Evolutionary conservation across 2,113 vertebrate genomes (phyloP).

Genomic region (Corvus hawaiiensis): DNA sequence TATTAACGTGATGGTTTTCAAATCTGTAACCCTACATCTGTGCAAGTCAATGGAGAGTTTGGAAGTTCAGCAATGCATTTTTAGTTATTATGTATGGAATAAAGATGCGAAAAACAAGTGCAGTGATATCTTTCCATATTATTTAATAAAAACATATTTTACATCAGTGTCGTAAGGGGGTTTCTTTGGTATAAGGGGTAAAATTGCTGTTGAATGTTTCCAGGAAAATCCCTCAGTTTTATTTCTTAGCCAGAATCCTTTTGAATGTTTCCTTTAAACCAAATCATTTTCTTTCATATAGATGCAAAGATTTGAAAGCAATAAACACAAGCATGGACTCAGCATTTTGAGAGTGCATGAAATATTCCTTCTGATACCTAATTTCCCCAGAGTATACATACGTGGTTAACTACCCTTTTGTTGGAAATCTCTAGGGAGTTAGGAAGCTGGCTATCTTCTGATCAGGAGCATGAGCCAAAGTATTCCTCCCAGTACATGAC

Average conservation of each 20-base stretch:
- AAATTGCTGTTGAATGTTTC: background rate
- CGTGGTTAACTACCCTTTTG: slow-evolving; percentile 34
- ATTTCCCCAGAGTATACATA: slow-evolving; percentile 34
- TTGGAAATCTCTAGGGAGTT: slow-evolving; percentile 33
- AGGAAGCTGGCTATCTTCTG: slow-evolving; percentile 41
- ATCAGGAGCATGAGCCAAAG: slow-evolving; percentile 32
- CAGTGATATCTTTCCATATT: background rate
- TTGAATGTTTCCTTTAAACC: background rate
- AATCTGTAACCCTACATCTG: background rate
- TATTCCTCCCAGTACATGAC: slow-evolving; percentile 52
- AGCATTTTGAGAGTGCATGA: slow-evolving; percentile 27
- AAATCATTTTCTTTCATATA: background rate
- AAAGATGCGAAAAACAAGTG: background rate
- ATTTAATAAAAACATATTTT: background rate
- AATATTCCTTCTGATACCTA: slow-evolving; percentile 46
- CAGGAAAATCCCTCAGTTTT: background rate
- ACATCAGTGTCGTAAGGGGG: fast-evolving
- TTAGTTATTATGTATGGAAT: background rate
- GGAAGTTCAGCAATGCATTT: background rate
- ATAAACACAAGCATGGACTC: slow-evolving; percentile 21
- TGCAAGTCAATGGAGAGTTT: background rate
- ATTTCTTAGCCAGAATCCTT: background rate
- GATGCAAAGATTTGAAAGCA: slow-evolving; percentile 28
- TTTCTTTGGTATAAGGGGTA: background rate
- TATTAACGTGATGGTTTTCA: background rate